Base-by-base conservation (phyloP, 2,797 vertebrate genomes). In the Bufotes viridis region DNA sequence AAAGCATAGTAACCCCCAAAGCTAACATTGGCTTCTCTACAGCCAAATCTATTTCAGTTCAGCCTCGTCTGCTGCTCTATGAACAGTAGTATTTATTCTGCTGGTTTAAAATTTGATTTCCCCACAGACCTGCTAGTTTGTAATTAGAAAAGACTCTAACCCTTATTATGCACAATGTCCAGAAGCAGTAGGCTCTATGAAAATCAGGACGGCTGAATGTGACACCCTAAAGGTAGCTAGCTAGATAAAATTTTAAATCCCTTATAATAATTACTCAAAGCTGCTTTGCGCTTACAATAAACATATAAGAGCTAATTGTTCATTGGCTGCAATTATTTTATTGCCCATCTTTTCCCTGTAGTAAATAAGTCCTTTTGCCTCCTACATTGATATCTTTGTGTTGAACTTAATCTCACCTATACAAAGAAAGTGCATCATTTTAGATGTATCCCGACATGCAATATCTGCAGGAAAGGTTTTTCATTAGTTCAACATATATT, bases 401-500 rank as follows among this genome's bases (percentile, higher is more conserved):
- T 10, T 89, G 88, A 89, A 86, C 88, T 86, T 65, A 83, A 13
- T 79, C 63, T 86, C 58, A 89, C 88, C 88, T 74, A 89, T 34
- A 67, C 84, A 72, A 15, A 88, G 24, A 72, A 20, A 70, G 58
- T 86, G 84, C 65, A 89, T 85, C 84, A 89, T 89, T 86, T 76
- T 72, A 72, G 79, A 83, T 82, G 51, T 67, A 82, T 63, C 75
- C 84, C 86, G 83, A 86, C 78, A 85, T 78, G 42, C 80, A 89
- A 83, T 87, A 87, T 87, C 84, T 70, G 75, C 84, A 78, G 83
- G 82, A 61, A 89, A 69, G 74, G 22, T 86, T 86, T 88, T 87
- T 82, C 84, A 89, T 89, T 89, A 83, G 80, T 89, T 86, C 84
- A 63, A 76, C 88, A 87, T 86, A 86, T 86, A 83, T 76, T 82